phyloP scores from a whole-genome alignment of 2,888 invertebrate species.

The Ophion ventricosus region DNA sequence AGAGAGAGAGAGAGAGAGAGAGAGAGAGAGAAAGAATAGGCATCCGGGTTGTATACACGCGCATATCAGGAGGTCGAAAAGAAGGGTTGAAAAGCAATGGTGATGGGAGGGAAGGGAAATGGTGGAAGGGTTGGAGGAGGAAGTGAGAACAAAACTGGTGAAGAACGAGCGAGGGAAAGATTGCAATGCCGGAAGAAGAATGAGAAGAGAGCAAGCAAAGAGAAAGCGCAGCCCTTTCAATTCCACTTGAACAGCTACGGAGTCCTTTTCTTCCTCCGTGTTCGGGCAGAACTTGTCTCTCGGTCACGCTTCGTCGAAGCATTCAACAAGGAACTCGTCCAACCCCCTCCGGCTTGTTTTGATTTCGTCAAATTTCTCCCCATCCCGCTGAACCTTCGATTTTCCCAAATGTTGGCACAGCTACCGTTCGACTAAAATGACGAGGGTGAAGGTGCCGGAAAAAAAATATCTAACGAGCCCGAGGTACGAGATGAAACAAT shows the following conservation, averaged over 20 bases:
- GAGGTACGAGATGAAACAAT: neutral
- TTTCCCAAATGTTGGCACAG: constrained; percentile 1
- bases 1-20: neutral
- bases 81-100: constrained; percentile 5
- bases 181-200: constrained; percentile 38
- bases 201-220: constrained; percentile 29
- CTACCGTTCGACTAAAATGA: neutral
- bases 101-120: no score
- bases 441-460: neutral
- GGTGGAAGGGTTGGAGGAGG: neutral
- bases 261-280: constrained; percentile 14
- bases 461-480: neutral
- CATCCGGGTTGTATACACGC: neutral
- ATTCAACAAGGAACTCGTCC: constrained; percentile 44
- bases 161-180: constrained; percentile 32
- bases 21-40: neutral
- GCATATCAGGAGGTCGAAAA: neutral
- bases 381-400: neutral
- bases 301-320: constrained; percentile 36
- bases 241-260: constrained; percentile 47
- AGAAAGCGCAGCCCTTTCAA: constrained; percentile 32
- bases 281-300: constrained; percentile 19
- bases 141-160: neutral
- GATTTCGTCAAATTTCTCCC: constrained; percentile 42
- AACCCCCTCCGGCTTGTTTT: constrained; percentile 43